Evolutionary conservation across 2,888 invertebrate species (phyloP).

Genomic region (Colletes collaris): DNA sequence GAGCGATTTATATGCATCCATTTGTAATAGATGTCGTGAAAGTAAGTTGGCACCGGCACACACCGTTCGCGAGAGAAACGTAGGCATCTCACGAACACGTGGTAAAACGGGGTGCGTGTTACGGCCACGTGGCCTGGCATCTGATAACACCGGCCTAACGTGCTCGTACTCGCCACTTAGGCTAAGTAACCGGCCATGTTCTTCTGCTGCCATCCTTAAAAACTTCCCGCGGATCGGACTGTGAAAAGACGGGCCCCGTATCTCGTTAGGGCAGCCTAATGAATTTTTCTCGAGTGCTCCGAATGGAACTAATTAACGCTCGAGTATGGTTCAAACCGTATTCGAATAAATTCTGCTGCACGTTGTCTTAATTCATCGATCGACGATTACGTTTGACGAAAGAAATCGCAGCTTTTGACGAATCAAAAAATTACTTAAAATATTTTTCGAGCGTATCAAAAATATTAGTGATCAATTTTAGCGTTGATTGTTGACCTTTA

Average conservation of each 20-base stretch:
- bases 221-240: slow-evolving; percentile 6
- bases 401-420: no score
- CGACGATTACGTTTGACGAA: no score
- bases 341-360: no score
- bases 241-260: neutral
- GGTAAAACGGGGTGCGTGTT: slow-evolving; percentile 73
- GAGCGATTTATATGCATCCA: slow-evolving; percentile 60
- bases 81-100: slow-evolving; percentile 58
- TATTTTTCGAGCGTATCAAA: no score
- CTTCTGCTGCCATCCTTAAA: slow-evolving; percentile 38
- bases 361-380: no score
- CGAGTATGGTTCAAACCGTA: no score
- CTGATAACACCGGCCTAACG: slow-evolving; percentile 71
- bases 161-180: slow-evolving; percentile 68
- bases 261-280: neutral
- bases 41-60: slow-evolving; percentile 57
- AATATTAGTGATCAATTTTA: no score
- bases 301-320: no score
- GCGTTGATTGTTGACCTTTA: no score
- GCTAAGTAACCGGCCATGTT: slow-evolving; percentile 53
- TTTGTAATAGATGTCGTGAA: slow-evolving; percentile 66
- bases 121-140: slow-evolving; percentile 71
- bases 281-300: no score
- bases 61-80: slow-evolving; percentile 23
- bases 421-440: no score